These are phyloP conservation scores for Python bivittatus DNA, from an alignment of 2,113 vertebrate species.

Conservation along the genomic window DNA sequence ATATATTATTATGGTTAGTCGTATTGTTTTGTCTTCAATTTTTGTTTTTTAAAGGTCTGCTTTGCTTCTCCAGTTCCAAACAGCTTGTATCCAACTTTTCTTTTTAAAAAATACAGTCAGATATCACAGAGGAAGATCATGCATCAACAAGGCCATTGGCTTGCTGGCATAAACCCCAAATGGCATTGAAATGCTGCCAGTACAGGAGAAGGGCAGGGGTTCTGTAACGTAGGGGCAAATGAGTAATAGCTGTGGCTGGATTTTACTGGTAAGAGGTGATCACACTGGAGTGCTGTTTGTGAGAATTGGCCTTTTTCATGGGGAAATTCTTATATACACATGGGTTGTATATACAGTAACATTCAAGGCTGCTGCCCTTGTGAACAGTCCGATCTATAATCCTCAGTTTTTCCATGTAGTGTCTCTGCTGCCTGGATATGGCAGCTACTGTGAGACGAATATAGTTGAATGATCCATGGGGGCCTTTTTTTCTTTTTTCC, in stretches of 20 bases:
- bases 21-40: neutral
- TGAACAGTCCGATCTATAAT: neutral
- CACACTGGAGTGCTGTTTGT: neutral
- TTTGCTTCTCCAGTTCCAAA: neutral
- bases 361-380: neutral
- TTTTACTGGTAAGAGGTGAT: neutral
- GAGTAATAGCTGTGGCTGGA: neutral
- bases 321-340: neutral
- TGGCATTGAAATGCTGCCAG: neutral
- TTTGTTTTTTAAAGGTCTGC: neutral
- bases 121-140: neutral
- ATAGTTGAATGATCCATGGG: neutral
- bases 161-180: neutral
- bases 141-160: neutral
- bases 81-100: neutral
- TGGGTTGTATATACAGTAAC: neutral
- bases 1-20: neutral
- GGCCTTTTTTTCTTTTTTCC: neutral
- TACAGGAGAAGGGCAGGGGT: neutral
- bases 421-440: neutral
- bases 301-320: neutral
- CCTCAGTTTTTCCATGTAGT: neutral
- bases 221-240: neutral
- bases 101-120: neutral
- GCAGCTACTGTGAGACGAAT: neutral